A percentile compares a stretch with the other conserved stretches of the same genome.
Evolutionary conservation across 2,797 vertebrate genomes (phyloP).

Genomic region (Micromesistius poutassou): DNA sequence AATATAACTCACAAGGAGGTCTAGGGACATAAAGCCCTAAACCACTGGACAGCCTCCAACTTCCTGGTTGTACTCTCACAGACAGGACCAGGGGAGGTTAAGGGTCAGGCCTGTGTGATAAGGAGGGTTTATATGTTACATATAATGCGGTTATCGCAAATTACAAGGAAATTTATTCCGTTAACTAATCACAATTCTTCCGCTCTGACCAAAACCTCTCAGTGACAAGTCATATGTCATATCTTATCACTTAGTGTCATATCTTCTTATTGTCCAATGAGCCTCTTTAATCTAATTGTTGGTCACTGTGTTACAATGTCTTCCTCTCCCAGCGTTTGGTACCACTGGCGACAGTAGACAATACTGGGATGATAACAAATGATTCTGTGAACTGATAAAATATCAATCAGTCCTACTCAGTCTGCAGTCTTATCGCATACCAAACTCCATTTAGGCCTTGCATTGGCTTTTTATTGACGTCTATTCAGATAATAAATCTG

Average conservation of each 20-base stretch:
- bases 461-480: not conserved
- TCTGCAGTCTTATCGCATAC: not conserved
- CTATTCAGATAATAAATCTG: not conserved
- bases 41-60: not conserved
- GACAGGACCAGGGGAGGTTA: not conserved
- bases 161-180: not conserved
- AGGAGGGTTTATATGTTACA: not conserved
- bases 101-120: not conserved
- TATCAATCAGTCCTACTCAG: not conserved
- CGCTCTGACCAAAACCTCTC: not conserved
- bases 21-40: not conserved
- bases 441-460: not conserved
- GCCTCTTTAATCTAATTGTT: not conserved
- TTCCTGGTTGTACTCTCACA: not conserved
- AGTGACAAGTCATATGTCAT: not conserved
- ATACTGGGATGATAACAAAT: not conserved
- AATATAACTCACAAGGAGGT: not conserved
- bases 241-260: not conserved
- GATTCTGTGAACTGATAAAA: not conserved
- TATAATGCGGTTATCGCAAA: not conserved
- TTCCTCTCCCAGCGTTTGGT: not conserved
- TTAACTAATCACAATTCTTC: not conserved
- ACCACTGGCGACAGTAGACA: not conserved
- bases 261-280: not conserved
- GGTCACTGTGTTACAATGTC: not conserved